Base-by-base conservation (phyloP, 2,888 invertebrate genomes). In the Sinopyrophorus schimmeli region DNA sequence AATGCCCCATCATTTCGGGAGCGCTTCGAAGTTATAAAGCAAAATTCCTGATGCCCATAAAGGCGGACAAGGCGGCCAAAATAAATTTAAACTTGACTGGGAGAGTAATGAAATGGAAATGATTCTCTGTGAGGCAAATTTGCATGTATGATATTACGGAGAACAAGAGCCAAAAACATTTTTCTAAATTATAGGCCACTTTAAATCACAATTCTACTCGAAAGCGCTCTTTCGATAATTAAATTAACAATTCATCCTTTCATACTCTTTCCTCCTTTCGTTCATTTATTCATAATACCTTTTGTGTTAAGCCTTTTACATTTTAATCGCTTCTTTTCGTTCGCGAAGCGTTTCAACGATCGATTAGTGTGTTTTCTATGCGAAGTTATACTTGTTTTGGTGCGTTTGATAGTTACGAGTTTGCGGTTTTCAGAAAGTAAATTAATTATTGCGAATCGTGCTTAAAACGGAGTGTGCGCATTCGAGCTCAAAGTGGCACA, bases 31-130 rank as follows among this genome's bases (percentile, higher is more conserved):
- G 41, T 57, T 55, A 57, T 55, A 53, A 55, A 53, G 53, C 42
- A 41, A 54, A 59, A 60, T 60, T 59, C 59, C 59, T 51, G 44
- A 38, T 53, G 57, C 55, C 56, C 55, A 58, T 51, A 47, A 51
- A 51, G 38, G 47, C 47, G 37, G 35, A 38, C 32, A 31, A 51
- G 40, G 37, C 46, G 42, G 37, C 51, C 46, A 61, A 57, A 61
- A 54, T 57, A 61, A 61, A 60, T 61, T 61, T 60, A 49, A 57
- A 58, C 54, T 56, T 57, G 58, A 57, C 57, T 50, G 54, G 42
- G 39, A 54, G 55, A 54, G 61, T 56, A 61, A 61, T 61, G 59
- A 58, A 60, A 58, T 47, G 61, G 50, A 59, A 58, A 47, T 47
- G 53, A 53, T 57, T 51, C 37, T 49, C 31, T 52, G 53, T 51